Percentiles rank a stretch among this genome's conserved stretches.
These are phyloP conservation scores for Auanema freiburgensis DNA, from an alignment of 2,888 invertebrate species.

Conservation along the genomic window DNA sequence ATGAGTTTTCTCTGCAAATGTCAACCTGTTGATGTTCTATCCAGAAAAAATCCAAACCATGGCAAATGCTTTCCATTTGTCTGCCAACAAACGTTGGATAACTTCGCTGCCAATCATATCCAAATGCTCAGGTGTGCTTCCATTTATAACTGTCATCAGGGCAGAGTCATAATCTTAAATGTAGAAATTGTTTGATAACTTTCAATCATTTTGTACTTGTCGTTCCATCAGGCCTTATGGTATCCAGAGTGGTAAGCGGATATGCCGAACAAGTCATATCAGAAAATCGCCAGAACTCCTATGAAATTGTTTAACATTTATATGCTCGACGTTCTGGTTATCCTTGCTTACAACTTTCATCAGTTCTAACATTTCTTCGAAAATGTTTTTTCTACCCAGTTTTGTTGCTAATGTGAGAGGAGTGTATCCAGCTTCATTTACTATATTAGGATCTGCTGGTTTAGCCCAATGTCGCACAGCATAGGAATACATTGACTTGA, in stretches of 20 bases:
- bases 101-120: conserved; percentile 99
- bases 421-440: conserved; percentile 86
- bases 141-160: conserved; percentile 92
- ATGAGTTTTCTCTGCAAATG: conserved; percentile 81
- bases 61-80: conserved; percentile 99
- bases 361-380: conserved; percentile 94
- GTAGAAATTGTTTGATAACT: conserved; percentile 67
- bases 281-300: conserved; percentile 97
- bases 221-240: conserved; percentile 86
- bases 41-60: conserved; percentile 72
- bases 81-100: conserved; percentile 90
- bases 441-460: conserved; percentile 87
- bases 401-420: conserved; percentile 94
- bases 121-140: conserved; percentile 93
- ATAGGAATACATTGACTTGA: conserved; percentile 77
- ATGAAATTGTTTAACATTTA: conserved; percentile 64
- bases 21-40: neutral
- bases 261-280: conserved; percentile 98
- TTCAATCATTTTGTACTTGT: conserved; percentile 90
- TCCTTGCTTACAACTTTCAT: conserved; percentile 67
- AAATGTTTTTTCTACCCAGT: conserved; percentile 91
- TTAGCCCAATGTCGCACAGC: conserved; percentile 89
- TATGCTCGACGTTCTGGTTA: neutral
- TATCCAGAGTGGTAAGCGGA: conserved; percentile 92
- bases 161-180: conserved; percentile 93